Evolutionary conservation across 2,797 vertebrate species (phyloP), one percentile per base, ranked within the genome.

Genomic region (Geotrypetes seraphini): DNA sequence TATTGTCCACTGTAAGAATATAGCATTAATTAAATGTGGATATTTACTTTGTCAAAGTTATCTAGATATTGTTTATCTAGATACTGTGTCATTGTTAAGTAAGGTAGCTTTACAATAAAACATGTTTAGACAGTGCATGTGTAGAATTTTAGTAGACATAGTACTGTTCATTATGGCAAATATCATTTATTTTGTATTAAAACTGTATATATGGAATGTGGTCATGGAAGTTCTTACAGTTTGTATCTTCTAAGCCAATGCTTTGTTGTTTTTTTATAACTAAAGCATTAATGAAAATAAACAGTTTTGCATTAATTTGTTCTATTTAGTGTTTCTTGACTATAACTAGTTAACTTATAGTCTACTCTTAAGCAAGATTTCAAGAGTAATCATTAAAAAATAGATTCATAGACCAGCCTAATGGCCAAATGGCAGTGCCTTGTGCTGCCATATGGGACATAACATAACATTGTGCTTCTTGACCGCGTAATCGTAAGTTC

Each of bases 171-270:
- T 16, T 11, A 25, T 25, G 24, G n/a, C 7, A 28, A 19, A 37
- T 29, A 25, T 61, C 8, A 25, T 28, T 43, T 8, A 25, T 28
- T 43, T 39, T 57, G 11, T 51, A 28, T 52, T 60, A 41, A 47
- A 61, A 36, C 19, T 57, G 18, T 34, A 43, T 58, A 22, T 51
- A 43, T 28, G 21, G 52, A 41, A 23, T 23, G 8, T 6, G 54
- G 16, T n/a, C 28, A 42, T 50, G n/a, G 28, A 40, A 27, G 14
- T 47, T 74, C 39, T 21, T 57, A 5, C 55, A 12, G 20, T 47
- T 63, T 61, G 29, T 66, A 38, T 33, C 31, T 57, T 52, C 16
- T 40, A 50, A 12, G 33, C 25, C 52, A 53, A 43, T 61, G 62
- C 10, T 29, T 12, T 50, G 22, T 10, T n/a, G n/a, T n/a, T n/a